Conservation (phyloP, 2,888 invertebrate species). For the Anthrax anthrax region DNA sequence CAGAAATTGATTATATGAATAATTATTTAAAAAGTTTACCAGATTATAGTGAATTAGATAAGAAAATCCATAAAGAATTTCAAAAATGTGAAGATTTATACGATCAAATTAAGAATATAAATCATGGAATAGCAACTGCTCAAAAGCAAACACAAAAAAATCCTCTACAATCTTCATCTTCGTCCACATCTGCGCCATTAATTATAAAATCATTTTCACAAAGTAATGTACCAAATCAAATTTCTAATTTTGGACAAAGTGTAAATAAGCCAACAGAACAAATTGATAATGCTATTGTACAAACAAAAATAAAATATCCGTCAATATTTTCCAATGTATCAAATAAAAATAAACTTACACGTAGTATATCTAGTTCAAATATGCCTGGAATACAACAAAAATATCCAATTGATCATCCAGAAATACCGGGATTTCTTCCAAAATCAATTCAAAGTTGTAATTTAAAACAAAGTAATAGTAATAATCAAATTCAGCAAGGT, state of each 20-base stretch:
- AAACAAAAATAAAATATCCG: slow-evolving; percentile 19
- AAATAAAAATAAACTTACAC: slow-evolving; percentile 19
- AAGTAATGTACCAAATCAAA: slow-evolving; percentile 14
- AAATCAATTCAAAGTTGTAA: slow-evolving; percentile 2
- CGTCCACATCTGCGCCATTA: slow-evolving; percentile 10
- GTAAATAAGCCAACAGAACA: neutral
- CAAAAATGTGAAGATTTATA: slow-evolving; percentile 33
- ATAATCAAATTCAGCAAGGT: neutral
- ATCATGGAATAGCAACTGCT: slow-evolving; percentile 9
- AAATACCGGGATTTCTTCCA: slow-evolving; percentile 11
- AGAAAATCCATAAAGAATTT: slow-evolving; percentile 32
- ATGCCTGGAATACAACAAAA: slow-evolving; percentile 19
- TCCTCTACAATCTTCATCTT: slow-evolving; percentile 14
- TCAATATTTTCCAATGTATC: slow-evolving; percentile 21
- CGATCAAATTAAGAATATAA: slow-evolving; percentile 26
- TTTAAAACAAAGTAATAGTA: slow-evolving; percentile 11
- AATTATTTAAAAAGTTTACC: slow-evolving; percentile 35
- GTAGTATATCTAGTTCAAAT: slow-evolving; percentile 32
- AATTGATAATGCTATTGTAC: neutral
- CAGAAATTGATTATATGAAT: slow-evolving; percentile 36
- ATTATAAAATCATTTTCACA: slow-evolving; percentile 30
- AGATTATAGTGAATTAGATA: slow-evolving; percentile 33
- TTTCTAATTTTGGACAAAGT: neutral
- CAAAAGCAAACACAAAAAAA: slow-evolving; percentile 12
- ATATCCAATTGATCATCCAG: slow-evolving; percentile 12